Percentiles rank a stretch among this genome's conserved stretches.
Evolutionary conservation across 2,113 vertebrate species (phyloP).

Genomic region (Salvelinus sp.): DNA sequence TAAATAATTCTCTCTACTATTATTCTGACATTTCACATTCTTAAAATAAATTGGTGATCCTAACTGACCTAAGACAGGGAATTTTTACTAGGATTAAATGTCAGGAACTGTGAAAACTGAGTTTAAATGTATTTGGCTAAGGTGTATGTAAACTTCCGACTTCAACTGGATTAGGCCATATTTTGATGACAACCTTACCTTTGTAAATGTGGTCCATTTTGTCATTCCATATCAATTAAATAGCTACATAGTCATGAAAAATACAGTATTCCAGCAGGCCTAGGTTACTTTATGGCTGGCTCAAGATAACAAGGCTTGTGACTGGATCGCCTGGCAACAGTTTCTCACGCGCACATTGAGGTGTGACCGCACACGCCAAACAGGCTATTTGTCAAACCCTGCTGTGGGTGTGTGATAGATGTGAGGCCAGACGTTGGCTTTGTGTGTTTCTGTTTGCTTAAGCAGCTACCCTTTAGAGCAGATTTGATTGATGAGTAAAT

Average conservation of each 20-base stretch:
- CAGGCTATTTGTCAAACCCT: slow-evolving; percentile 6
- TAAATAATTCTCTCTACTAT: no score
- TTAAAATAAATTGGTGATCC: no score
- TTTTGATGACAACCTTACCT: neutral
- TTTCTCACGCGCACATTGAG: neutral
- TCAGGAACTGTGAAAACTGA: no score
- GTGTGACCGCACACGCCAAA: slow-evolving; percentile 1
- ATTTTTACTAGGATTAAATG: no score
- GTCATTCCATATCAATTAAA: neutral
- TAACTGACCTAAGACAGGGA: no score
- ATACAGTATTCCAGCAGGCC: neutral
- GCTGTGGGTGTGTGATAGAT: slow-evolving; percentile 7
- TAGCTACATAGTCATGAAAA: neutral
- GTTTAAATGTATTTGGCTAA: no score
- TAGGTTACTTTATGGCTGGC: neutral
- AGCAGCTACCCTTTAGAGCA: neutral
- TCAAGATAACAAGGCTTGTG: neutral
- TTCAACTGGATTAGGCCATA: no score
- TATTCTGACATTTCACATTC: no score
- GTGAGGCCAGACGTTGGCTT: neutral
- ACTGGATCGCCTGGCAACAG: neutral
- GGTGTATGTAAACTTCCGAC: no score
- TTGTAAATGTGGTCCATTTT: neutral
- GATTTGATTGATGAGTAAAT: slow-evolving; percentile 13
- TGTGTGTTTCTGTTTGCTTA: neutral